phyloP scores from a whole-genome alignment of 2,113 vertebrate genomes.

The Lagopus muta region DNA sequence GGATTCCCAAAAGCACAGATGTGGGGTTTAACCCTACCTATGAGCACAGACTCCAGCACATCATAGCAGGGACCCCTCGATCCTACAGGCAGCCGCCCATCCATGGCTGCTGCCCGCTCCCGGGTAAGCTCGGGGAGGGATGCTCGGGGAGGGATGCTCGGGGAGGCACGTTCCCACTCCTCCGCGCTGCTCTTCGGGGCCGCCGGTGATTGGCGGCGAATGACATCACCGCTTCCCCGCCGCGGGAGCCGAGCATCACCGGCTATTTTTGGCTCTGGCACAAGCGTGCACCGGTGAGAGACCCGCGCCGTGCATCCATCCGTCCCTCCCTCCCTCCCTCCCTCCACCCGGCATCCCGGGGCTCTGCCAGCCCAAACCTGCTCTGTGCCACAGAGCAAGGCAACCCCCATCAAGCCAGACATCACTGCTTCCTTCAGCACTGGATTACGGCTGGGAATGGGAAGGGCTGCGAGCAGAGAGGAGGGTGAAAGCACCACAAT shows the following conservation, averaged over 20 bases:
- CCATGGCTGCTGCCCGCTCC: background rate
- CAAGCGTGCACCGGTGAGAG: constrained; percentile 70
- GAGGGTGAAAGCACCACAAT: background rate
- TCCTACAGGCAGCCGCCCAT: background rate
- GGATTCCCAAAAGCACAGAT: background rate
- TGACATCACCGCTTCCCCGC: constrained; percentile 85
- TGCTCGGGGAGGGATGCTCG: background rate
- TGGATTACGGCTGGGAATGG: fast-evolving
- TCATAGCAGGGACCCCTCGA: background rate
- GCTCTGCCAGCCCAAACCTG: background rate
- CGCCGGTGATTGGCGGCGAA: constrained; percentile 80
- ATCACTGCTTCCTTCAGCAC: background rate
- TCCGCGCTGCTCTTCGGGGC: constrained; percentile 69
- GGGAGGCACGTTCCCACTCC: constrained; percentile 65
- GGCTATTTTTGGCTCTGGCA: constrained; percentile 84
- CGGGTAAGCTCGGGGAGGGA: background rate
- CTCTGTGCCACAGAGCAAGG: background rate
- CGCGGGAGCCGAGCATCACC: constrained; percentile 79
- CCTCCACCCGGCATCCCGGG: background rate
- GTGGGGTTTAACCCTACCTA: background rate
- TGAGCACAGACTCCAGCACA: background rate
- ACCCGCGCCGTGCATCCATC: constrained; percentile 39
- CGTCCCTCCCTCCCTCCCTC: background rate
- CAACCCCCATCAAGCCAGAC: background rate
- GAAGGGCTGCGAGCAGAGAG: background rate